Percentiles rank a stretch among this genome's conserved stretches.
phyloP scores from a whole-genome alignment of 2,797 vertebrate genomes.

The Acrocephalus scirpaceus region DNA sequence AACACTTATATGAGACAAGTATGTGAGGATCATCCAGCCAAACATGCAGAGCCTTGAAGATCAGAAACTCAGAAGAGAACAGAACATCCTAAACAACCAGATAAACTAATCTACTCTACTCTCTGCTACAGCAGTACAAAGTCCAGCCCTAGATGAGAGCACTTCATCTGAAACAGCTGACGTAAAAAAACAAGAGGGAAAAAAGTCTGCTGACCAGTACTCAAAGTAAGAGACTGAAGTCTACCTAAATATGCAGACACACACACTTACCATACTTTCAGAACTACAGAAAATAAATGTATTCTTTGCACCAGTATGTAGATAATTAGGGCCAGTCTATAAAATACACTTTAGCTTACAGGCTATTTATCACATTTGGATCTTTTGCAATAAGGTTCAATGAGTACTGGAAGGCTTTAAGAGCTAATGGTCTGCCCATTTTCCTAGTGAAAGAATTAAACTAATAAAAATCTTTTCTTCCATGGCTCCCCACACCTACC shows the following conservation, averaged over 20 bases:
- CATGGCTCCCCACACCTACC: neutral
- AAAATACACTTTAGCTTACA: neutral
- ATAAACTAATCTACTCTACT: constrained; percentile 15
- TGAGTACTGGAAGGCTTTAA: rapidly evolving
- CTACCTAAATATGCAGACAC: neutral
- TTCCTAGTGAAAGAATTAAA: neutral
- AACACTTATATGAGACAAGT: neutral
- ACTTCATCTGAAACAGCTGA: constrained; percentile 14
- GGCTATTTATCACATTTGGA: neutral
- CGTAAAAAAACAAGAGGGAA: neutral
- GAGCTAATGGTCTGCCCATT: neutral
- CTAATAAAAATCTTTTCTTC: neutral
- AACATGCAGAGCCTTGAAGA: neutral
- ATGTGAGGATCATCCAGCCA: neutral
- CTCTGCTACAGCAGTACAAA: neutral
- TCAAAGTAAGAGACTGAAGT: neutral
- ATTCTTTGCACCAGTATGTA: neutral
- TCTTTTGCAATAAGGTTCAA: neutral
- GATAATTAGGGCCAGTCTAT: neutral
- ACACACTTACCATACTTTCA: neutral
- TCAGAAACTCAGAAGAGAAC: neutral
- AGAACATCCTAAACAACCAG: neutral
- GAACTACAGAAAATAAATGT: neutral
- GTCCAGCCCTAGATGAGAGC: neutral
- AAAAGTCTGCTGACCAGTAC: neutral